phyloP scores from a whole-genome alignment of 2,888 invertebrate genomes.

The Limenitis camilla region DNA sequence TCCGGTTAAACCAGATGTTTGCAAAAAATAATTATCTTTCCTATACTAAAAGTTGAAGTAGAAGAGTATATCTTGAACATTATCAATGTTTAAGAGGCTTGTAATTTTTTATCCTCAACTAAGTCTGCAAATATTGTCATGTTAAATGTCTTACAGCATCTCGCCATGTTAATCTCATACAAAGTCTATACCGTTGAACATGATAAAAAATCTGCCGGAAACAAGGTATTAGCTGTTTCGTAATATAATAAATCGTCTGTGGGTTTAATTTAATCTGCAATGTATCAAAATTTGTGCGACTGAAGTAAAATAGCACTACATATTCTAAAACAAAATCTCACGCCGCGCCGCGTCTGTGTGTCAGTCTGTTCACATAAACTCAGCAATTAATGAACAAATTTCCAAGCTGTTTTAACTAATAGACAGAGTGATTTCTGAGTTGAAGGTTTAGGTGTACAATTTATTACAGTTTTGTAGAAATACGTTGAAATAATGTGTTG shows the following conservation, averaged over 20 bases:
- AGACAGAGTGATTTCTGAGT: too few relatives aligned
- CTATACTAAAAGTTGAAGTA: too few relatives aligned
- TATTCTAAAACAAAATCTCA: background rate
- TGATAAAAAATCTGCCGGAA: conserved; percentile 4
- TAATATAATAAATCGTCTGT: background rate
- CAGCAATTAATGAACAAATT: too few relatives aligned
- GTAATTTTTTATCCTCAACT: conserved; percentile 7
- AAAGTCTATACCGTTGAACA: conserved; percentile 4
- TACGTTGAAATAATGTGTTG: too few relatives aligned
- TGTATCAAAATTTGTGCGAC: background rate
- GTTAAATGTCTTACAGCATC: conserved; percentile 5
- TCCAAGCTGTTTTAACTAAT: too few relatives aligned
- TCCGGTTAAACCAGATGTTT: too few relatives aligned
- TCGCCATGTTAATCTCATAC: conserved; percentile 10
- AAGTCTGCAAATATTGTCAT: conserved; percentile 14
- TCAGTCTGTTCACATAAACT: too few relatives aligned
- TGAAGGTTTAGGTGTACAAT: too few relatives aligned
- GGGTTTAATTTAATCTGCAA: background rate
- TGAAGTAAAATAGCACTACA: background rate
- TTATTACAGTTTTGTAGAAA: too few relatives aligned
- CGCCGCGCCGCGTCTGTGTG: too few relatives aligned
- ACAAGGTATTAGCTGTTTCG: background rate
- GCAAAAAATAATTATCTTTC: too few relatives aligned
- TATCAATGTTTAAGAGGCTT: background rate
- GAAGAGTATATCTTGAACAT: too few relatives aligned